Percentiles rank a stretch among this genome's conserved stretches.
Evolutionary conservation across 2,113 vertebrate genomes (phyloP).

Genomic region (Pachyramphus minor): DNA sequence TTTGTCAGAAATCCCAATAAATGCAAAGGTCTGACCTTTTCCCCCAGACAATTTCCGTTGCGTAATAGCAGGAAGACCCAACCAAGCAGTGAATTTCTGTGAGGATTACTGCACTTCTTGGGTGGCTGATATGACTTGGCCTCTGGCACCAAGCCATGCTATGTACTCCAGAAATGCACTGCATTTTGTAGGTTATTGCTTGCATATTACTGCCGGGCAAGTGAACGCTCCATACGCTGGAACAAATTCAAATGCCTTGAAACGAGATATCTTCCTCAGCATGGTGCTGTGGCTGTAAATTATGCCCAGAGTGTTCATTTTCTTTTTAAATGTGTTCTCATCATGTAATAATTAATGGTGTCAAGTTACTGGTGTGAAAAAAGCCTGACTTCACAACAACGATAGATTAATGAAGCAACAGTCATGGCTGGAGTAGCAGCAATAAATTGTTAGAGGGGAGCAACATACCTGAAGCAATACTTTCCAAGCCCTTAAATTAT

Average conservation of each 20-base stretch:
- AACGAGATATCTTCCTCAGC: conserved; percentile 21
- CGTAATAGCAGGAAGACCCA: conserved; percentile 12
- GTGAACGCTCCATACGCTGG: not conserved
- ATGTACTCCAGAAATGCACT: not conserved
- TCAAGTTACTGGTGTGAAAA: conserved; percentile 68
- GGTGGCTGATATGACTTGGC: not conserved
- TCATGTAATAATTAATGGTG: conserved; percentile 66
- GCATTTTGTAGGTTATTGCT: conserved; percentile 10
- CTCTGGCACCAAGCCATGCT: conserved; percentile 14
- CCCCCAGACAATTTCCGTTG: conserved; percentile 7
- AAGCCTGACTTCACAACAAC: conserved; percentile 45
- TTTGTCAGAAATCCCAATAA: not conserved
- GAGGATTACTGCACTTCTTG: conserved; percentile 42
- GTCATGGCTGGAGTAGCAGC: conserved; percentile 43
- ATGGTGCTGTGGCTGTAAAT: conserved; percentile 51
- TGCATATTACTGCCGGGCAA: conserved; percentile 2
- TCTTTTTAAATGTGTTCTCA: conserved; percentile 65
- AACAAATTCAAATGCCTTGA: conserved; percentile 13
- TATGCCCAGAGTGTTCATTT: conserved; percentile 55
- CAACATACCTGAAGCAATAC: conserved; percentile 43
- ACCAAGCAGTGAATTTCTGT: conserved; percentile 8
- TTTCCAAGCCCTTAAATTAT: conserved; percentile 35
- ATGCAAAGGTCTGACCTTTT: not conserved
- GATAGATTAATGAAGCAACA: conserved; percentile 65
- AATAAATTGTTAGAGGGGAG: conserved; percentile 45